Percentiles rank a stretch among this genome's conserved stretches.
phyloP scores from a whole-genome alignment of 1,140 invertebrate genomes.

The Nasonia giraulti region DNA sequence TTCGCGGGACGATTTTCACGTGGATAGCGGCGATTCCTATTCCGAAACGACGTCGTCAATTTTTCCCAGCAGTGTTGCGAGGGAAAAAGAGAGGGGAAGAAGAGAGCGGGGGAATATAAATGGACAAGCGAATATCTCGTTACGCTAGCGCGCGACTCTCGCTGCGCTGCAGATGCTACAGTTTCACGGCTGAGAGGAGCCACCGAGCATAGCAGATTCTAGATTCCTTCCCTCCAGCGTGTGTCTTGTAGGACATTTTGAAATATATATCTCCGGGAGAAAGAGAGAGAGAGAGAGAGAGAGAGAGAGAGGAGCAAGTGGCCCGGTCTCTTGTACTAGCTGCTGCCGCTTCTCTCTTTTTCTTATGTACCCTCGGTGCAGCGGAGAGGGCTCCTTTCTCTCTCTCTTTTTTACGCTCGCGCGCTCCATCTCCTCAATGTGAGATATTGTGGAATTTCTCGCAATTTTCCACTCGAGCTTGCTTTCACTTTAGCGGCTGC shows the following conservation, averaged over 20 bases:
- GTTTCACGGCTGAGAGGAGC: constrained; percentile 41
- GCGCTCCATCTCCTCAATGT: not conserved
- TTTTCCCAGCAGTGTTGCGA: not conserved
- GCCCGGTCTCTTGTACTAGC: not conserved
- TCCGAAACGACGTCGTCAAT: not conserved
- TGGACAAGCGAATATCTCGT: constrained; percentile 24
- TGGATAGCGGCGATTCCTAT: not conserved
- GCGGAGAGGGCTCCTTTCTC: not conserved
- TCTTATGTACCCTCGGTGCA: not conserved
- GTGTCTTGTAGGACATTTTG: constrained; percentile 34
- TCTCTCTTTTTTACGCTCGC: constrained; percentile 2
- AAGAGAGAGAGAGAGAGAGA: too few relatives aligned
- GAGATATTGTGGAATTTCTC: constrained; percentile 24
- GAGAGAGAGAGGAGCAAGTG: not conserved
- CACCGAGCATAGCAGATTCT: not conserved
- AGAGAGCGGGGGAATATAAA: constrained; percentile 7
- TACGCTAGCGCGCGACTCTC: not conserved
- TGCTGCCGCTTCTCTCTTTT: not conserved
- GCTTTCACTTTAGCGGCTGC: not conserved
- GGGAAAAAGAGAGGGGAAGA: not conserved
- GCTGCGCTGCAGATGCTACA: constrained; percentile 24
- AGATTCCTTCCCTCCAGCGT: too few relatives aligned
- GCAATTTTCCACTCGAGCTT: constrained; percentile 24
- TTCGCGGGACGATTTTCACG: not conserved
- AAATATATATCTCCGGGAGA: constrained; percentile 14